phyloP scores from a whole-genome alignment of 2,888 invertebrate species.

The Spodoptera littoralis region DNA sequence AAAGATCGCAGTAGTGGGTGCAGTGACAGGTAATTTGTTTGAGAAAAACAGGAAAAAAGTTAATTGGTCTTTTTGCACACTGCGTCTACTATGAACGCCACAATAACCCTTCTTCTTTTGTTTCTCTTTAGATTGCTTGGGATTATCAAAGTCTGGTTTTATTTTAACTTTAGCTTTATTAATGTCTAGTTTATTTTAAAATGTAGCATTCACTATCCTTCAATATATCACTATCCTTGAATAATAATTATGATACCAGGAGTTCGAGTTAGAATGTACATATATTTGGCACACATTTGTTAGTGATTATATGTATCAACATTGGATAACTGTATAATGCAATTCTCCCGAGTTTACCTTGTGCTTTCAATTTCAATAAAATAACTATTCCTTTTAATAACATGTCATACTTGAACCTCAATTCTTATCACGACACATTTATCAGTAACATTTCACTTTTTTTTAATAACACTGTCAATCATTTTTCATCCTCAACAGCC shows the following conservation, averaged over 20 bases:
- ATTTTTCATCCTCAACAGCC: slow-evolving; percentile 14
- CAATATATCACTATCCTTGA: no score
- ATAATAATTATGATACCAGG: no score
- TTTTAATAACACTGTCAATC: slow-evolving; percentile 26
- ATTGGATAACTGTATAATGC: no score
- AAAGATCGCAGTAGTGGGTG: slow-evolving; percentile 44
- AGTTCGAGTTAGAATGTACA: not conserved
- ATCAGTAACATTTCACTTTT: not conserved
- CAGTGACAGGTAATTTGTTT: slow-evolving; percentile 52
- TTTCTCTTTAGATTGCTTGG: slow-evolving; percentile 44
- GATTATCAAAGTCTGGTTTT: slow-evolving; percentile 30
- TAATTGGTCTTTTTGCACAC: slow-evolving; percentile 36
- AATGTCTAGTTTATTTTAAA: slow-evolving; percentile 5
- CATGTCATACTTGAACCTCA: no score
- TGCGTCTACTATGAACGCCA: slow-evolving; percentile 29
- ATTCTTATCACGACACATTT: not conserved
- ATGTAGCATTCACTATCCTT: no score
- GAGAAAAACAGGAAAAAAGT: slow-evolving; percentile 43
- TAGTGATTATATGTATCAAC: no score
- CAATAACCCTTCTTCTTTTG: slow-evolving; percentile 41
- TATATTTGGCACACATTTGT: no score
- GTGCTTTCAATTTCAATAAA: no score
- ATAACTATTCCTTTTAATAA: no score
- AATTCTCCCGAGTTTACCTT: no score
- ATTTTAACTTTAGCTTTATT: slow-evolving; percentile 9